phyloP scores from a whole-genome alignment of 2,113 vertebrate species.

The Sinosuthora webbiana region DNA sequence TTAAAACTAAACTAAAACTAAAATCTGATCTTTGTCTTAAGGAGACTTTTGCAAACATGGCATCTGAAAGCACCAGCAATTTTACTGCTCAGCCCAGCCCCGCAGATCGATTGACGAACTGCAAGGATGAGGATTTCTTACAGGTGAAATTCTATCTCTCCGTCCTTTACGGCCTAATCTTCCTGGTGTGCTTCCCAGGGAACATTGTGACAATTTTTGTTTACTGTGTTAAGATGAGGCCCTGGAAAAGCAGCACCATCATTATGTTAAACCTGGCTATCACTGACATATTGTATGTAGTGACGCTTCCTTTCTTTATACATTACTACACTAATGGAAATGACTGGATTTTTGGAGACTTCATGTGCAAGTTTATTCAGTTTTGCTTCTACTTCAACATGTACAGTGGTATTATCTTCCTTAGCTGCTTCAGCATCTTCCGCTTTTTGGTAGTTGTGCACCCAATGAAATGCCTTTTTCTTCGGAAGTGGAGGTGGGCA shows the following conservation, averaged over 20 bases:
- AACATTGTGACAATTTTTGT: constrained; percentile 56
- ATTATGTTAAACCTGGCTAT: constrained; percentile 87
- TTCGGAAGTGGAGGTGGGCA: constrained; percentile 60
- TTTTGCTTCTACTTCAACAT: constrained; percentile 90
- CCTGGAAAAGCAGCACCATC: constrained; percentile 86
- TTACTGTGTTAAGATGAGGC: constrained; percentile 66
- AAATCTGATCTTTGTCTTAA: constrained; percentile 4
- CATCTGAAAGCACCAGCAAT: not conserved
- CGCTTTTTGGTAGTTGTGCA: constrained; percentile 79
- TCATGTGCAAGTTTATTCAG: constrained; percentile 86
- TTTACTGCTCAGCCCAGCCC: not conserved
- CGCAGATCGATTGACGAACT: not conserved
- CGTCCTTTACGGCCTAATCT: constrained; percentile 6
- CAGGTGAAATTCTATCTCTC: constrained; percentile 31
- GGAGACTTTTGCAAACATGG: constrained; percentile 6
- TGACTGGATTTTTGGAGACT: constrained; percentile 85
- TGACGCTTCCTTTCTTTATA: constrained; percentile 86
- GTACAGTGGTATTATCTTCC: constrained; percentile 89
- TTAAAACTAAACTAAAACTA: not conserved
- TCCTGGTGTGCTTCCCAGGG: constrained; percentile 65
- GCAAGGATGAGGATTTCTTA: not conserved
- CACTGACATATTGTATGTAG: constrained; percentile 84
- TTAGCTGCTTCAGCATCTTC: constrained; percentile 88
- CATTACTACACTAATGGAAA: constrained; percentile 80
- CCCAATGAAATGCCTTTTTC: constrained; percentile 52